These are phyloP conservation scores for Grapholita molesta DNA, from an alignment of 1,140 invertebrate genomes.

Conservation along the genomic window DNA sequence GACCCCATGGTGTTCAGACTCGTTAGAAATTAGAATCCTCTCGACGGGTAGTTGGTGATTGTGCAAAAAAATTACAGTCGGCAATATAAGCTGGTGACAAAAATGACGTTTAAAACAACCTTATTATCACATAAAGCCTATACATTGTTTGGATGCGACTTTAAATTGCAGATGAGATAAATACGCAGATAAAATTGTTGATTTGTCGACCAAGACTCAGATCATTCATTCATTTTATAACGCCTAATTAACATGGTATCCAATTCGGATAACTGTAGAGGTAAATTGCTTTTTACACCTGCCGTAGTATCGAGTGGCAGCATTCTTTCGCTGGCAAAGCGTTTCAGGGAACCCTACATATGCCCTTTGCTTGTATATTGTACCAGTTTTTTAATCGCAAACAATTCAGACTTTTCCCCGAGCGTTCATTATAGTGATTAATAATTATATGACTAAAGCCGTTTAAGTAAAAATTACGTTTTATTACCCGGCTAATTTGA, in stretches of 20 bases:
- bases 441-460: background rate
- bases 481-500: conserved; percentile 12
- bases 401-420: conserved; percentile 2
- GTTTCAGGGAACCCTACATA: background rate
- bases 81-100: too few relatives aligned
- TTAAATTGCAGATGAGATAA: background rate
- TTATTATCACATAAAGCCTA: background rate
- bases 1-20: too few relatives aligned
- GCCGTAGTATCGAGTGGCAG: background rate
- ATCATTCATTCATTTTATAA: conserved; percentile 6
- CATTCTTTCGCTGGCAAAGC: conserved; percentile 2
- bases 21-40: too few relatives aligned
- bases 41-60: too few relatives aligned
- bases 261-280: background rate
- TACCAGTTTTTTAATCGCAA: conserved; percentile 4
- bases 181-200: background rate
- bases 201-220: background rate
- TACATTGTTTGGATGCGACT: background rate
- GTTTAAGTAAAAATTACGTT: conserved; percentile 9
- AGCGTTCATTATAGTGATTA: conserved; percentile 1
- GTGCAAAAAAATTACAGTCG: too few relatives aligned
- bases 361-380: background rate
- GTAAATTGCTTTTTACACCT: conserved; percentile 17
- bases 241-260: conserved; percentile 3
- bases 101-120: too few relatives aligned